A percentile compares a stretch with the other conserved stretches of the same genome.
These are phyloP conservation scores for Ceryle rudis DNA, from an alignment of 2,797 vertebrate species.

Conservation along the genomic window DNA sequence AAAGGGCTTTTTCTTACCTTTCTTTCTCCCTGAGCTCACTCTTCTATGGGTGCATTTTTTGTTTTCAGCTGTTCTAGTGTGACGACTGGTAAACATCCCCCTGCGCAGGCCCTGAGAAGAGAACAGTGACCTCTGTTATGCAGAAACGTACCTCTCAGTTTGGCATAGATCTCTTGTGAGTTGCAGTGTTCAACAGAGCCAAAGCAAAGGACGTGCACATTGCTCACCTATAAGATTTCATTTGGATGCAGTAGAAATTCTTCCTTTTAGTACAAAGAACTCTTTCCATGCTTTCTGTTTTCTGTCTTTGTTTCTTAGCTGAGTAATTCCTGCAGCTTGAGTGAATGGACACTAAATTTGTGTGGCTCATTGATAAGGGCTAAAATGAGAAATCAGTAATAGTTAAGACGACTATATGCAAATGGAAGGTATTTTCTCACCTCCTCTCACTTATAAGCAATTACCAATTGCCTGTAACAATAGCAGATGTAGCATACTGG, in stretches of 20 bases:
- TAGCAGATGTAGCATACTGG: not conserved
- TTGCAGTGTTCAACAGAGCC: not conserved
- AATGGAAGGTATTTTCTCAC: not conserved
- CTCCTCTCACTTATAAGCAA: not conserved
- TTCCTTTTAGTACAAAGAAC: not conserved
- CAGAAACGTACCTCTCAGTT: not conserved
- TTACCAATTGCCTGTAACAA: not conserved
- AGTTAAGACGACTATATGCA: not conserved
- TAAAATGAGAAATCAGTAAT: not conserved
- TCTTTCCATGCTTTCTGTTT: not conserved
- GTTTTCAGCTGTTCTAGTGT: not conserved
- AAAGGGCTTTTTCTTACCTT: not conserved
- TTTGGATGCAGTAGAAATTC: not conserved
- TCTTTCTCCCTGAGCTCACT: not conserved
- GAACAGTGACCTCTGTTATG: not conserved
- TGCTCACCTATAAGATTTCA: not conserved
- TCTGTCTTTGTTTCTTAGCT: not conserved
- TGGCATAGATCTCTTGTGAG: not conserved
- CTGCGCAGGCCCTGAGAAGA: not conserved
- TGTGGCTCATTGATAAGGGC: not conserved
- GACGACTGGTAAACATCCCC: not conserved
- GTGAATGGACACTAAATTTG: not conserved
- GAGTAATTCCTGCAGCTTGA: not conserved
- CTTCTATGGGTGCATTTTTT: not conserved
- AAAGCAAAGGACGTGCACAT: rapidly evolving